A percentile compares a stretch with the other conserved stretches of the same genome.
Evolutionary conservation across 2,797 vertebrate species (phyloP).

Genomic region (Lagorchestes hirsutus): DNA sequence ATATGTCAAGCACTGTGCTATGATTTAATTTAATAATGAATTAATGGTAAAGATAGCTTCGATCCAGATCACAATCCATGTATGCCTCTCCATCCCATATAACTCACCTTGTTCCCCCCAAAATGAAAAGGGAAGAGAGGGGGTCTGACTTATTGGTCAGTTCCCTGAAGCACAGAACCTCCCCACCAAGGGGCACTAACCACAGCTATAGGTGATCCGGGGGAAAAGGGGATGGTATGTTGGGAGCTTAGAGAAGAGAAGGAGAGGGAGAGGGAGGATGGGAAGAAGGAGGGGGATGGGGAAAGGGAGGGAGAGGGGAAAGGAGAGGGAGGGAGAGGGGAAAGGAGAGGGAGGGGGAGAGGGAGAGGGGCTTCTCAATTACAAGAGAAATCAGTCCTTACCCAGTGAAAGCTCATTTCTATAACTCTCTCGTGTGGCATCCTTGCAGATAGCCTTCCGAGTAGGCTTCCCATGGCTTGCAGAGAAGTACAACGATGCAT

Average conservation of each 20-base stretch:
- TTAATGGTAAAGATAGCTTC: neutral
- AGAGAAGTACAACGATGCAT: conserved; percentile 45
- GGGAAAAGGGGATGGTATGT: too few species aligned
- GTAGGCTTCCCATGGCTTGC: conserved; percentile 62
- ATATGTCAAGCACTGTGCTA: neutral
- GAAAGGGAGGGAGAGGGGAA: fast-evolving
- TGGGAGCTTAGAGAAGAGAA: too few species aligned
- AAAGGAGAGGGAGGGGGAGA: fast-evolving
- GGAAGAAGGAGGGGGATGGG: fast-evolving
- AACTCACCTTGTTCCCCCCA: neutral
- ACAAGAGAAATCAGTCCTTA: conserved; percentile 47
- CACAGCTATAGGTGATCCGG: neutral
- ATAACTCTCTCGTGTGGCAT: conserved; percentile 30
- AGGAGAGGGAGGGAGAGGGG: too few species aligned
- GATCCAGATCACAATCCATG: neutral
- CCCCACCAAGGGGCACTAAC: neutral
- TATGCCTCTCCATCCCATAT: neutral
- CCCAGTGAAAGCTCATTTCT: conserved; percentile 25
- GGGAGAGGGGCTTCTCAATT: neutral
- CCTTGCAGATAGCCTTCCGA: conserved; percentile 52
- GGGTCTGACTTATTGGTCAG: neutral
- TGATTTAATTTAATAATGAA: too few species aligned
- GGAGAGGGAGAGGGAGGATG: too few species aligned
- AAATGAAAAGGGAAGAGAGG: neutral
- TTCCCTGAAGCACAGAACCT: neutral